These are phyloP conservation scores for Prinia subflava DNA, from an alignment of 2,113 vertebrate genomes.

Conservation along the genomic window DNA sequence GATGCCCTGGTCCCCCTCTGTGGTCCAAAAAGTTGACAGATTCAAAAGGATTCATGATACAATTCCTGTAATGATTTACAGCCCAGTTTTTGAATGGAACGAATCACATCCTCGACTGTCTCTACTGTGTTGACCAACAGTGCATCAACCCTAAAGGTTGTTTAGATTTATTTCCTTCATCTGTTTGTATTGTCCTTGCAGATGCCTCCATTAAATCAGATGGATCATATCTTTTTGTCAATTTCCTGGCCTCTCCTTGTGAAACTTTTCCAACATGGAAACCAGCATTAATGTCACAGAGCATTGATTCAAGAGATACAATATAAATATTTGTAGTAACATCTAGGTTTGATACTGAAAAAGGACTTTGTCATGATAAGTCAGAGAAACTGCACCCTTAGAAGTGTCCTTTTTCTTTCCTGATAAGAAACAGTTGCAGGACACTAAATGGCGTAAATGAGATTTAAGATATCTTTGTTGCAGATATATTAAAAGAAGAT, in stretches of 20 bases:
- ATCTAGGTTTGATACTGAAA: neutral
- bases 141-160: neutral
- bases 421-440: neutral
- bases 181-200: neutral
- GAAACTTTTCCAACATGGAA: neutral
- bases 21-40: neutral
- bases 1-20: neutral
- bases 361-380: neutral
- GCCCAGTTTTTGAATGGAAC: neutral
- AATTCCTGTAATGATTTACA: neutral
- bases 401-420: neutral
- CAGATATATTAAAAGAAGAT: neutral
- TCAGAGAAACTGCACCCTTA: neutral
- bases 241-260: neutral
- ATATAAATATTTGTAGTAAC: neutral
- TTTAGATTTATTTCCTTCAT: neutral
- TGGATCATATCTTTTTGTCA: neutral
- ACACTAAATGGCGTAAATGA: neutral
- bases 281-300: neutral
- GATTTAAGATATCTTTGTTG: neutral
- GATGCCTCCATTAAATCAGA: neutral
- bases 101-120: fast-evolving
- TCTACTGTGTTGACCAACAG: neutral
- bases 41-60: neutral
- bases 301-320: neutral